Percentiles rank a stretch among this genome's conserved stretches.
Conservation (phyloP, 2,797 vertebrate species). For the Spondyliosoma cantharus region DNA sequence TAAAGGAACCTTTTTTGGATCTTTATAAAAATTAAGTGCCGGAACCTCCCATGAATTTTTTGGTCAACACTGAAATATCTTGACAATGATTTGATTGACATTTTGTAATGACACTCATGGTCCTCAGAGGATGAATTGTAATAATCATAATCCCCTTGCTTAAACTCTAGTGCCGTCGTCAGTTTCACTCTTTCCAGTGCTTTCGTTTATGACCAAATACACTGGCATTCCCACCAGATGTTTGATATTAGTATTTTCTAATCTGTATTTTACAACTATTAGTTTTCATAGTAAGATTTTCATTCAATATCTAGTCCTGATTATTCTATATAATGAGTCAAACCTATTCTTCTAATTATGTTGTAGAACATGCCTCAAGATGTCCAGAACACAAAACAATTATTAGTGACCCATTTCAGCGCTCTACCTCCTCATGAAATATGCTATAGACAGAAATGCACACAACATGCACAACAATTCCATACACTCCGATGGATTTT, state of each 20-base stretch:
- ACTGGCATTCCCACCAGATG: no score
- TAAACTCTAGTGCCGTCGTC: neutral
- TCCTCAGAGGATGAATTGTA: neutral
- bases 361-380: no score
- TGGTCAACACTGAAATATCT: neutral
- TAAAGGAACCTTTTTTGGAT: neutral
- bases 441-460: slow-evolving; percentile 12
- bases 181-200: neutral
- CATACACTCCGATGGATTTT: neutral
- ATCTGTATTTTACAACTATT: neutral
- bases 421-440: slow-evolving; percentile 24
- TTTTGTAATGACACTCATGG: neutral
- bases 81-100: neutral
- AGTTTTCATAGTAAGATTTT: no score
- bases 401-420: slow-evolving; percentile 38
- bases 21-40: no score
- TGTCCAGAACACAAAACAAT: slow-evolving; percentile 16
- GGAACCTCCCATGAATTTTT: neutral
- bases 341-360: no score
- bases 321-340: no score
- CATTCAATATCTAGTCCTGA: no score
- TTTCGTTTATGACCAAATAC: neutral
- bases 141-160: neutral
- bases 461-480: slow-evolving; percentile 11
- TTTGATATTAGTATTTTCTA: neutral